Evolutionary conservation across 2,797 vertebrate genomes (phyloP).

Genomic region (Phalanger gymnotis): DNA sequence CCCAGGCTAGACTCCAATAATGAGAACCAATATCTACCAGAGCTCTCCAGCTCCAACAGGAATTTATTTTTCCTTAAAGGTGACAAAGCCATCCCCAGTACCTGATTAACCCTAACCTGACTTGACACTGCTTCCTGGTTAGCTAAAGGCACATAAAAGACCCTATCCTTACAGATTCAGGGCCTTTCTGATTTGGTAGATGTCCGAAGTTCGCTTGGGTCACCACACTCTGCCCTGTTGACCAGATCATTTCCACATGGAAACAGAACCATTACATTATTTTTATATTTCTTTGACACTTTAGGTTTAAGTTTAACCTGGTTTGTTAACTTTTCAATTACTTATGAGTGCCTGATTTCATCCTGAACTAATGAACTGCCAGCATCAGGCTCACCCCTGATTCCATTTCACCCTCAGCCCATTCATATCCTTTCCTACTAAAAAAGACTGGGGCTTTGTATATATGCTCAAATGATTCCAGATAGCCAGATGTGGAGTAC

Average conservation of each 20-base stretch:
- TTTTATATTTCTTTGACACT: neutral
- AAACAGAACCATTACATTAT: neutral
- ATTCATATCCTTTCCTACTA: too few species aligned
- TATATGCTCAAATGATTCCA: neutral
- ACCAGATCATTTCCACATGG: neutral
- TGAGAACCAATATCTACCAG: neutral
- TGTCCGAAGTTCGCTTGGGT: neutral
- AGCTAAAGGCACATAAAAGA: neutral
- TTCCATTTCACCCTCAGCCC: too few species aligned
- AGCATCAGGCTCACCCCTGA: neutral
- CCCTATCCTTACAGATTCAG: neutral
- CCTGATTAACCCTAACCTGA: neutral
- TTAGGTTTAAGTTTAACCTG: neutral
- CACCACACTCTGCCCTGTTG: neutral
- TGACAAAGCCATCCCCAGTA: neutral
- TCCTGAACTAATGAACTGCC: neutral
- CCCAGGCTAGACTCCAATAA: neutral
- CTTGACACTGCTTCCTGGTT: neutral
- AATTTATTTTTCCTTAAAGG: neutral
- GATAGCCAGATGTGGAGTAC: neutral
- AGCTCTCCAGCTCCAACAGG: neutral
- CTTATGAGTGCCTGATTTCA: neutral
- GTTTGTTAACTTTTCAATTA: neutral
- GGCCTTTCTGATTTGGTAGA: neutral
- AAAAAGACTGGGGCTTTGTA: neutral